Evolutionary conservation across 2,888 invertebrate species (phyloP).

Genomic region (Platycnemis pennipes): DNA sequence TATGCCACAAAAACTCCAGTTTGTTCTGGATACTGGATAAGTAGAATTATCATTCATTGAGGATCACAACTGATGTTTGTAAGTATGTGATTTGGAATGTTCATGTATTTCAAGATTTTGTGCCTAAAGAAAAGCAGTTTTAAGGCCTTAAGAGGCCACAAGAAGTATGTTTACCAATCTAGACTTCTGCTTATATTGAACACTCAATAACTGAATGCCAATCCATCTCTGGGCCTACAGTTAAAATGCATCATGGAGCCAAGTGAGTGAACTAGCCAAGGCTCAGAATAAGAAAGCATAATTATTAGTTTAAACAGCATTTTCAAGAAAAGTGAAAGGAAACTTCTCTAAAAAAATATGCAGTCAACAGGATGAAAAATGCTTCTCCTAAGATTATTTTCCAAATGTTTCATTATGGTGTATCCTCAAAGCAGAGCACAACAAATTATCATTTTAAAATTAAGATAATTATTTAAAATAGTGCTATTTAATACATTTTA

Average conservation of each 20-base stretch:
- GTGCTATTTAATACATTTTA: neutral
- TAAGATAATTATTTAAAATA: neutral
- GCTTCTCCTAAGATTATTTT: too few species aligned
- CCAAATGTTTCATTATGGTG: too few species aligned
- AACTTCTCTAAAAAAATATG: neutral
- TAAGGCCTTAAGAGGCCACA: neutral
- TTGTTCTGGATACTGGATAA: too few species aligned
- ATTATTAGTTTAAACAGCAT: too few species aligned
- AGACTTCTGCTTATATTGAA: neutral
- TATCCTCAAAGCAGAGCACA: too few species aligned
- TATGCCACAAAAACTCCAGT: neutral
- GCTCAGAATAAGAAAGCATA: too few species aligned
- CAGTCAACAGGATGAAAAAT: too few species aligned
- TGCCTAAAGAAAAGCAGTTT: neutral
- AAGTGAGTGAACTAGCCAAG: too few species aligned
- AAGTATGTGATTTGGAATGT: neutral
- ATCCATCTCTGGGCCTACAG: too few species aligned
- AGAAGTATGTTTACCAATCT: neutral
- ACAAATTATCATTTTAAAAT: too few species aligned
- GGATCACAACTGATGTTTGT: neutral
- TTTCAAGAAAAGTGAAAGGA: neutral
- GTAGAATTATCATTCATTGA: neutral
- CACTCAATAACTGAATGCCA: neutral
- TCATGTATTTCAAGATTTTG: neutral
- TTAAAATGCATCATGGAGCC: too few species aligned